Conservation (phyloP, 2,888 invertebrate genomes). For the Temnothorax rugatulus region DNA sequence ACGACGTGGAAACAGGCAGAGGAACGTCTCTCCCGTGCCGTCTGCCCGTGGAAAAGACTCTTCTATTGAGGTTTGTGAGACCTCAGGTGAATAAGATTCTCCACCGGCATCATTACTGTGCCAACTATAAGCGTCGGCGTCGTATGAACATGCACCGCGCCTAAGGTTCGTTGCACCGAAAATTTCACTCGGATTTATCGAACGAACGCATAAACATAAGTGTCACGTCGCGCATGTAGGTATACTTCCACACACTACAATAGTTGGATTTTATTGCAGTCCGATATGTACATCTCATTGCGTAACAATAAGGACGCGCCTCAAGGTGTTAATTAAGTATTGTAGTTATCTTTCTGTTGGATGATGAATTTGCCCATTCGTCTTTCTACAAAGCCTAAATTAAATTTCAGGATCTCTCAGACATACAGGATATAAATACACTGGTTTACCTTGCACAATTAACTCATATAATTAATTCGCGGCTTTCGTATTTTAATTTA, state of each 20-base stretch:
- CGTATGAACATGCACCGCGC: neutral
- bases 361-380: slow-evolving; percentile 9
- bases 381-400: slow-evolving; percentile 7
- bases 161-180: slow-evolving; percentile 25
- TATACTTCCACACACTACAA: neutral
- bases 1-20: slow-evolving; percentile 73
- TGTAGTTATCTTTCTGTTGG: slow-evolving; percentile 7
- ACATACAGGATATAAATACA: neutral
- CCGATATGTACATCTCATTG: slow-evolving; percentile 19
- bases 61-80: slow-evolving; percentile 49
- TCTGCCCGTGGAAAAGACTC: slow-evolving; percentile 58
- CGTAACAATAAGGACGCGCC: slow-evolving; percentile 31
- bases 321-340: slow-evolving; percentile 35
- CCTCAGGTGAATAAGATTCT: slow-evolving; percentile 40
- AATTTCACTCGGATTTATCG: slow-evolving; percentile 36
- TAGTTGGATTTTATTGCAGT: neutral
- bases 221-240: neutral
- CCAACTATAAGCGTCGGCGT: slow-evolving; percentile 18
- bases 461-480: neutral
- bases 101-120: slow-evolving; percentile 21
- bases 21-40: slow-evolving; percentile 50
- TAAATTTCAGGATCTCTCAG: neutral
- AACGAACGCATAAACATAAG: neutral
- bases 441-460: neutral
- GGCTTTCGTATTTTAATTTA: neutral